These are phyloP conservation scores for Brachyalestes nurse DNA, from an alignment of 2,797 vertebrate species.

Conservation along the genomic window DNA sequence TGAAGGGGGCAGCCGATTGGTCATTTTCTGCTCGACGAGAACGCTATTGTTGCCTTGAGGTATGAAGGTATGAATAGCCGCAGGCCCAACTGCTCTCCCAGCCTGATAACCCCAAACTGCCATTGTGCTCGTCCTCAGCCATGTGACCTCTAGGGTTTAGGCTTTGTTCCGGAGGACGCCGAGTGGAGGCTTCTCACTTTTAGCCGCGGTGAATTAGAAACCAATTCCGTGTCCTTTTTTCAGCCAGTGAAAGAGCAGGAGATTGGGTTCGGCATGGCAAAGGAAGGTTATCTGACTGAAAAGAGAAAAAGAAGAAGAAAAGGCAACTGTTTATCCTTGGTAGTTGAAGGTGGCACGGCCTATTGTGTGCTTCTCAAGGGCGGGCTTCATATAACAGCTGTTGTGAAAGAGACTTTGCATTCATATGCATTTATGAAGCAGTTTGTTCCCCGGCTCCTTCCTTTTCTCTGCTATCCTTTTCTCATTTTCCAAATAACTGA, in stretches of 20 bases:
- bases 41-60: constrained; percentile 57
- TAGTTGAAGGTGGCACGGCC: constrained; percentile 65
- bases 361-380: constrained; percentile 76
- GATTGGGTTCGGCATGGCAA: constrained; percentile 74
- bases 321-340: constrained; percentile 67
- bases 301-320: constrained; percentile 47
- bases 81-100: constrained; percentile 33
- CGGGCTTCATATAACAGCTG: constrained; percentile 67
- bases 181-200: constrained; percentile 66
- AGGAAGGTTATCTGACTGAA: constrained; percentile 68
- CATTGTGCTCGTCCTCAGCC: constrained; percentile 60
- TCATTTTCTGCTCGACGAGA: constrained; percentile 62
- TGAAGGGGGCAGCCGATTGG: neutral
- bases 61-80: constrained; percentile 63
- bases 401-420: constrained; percentile 37
- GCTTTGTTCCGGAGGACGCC: constrained; percentile 58
- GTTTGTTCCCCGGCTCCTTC: neutral
- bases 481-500: neutral
- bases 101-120: constrained; percentile 62
- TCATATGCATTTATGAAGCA: constrained; percentile 52
- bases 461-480: neutral
- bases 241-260: constrained; percentile 66
- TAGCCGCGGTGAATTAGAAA: constrained; percentile 66
- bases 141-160: constrained; percentile 67
- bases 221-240: constrained; percentile 69